Evolutionary conservation across 2,888 invertebrate species (phyloP).

Genomic region (Coenonympha arcania): DNA sequence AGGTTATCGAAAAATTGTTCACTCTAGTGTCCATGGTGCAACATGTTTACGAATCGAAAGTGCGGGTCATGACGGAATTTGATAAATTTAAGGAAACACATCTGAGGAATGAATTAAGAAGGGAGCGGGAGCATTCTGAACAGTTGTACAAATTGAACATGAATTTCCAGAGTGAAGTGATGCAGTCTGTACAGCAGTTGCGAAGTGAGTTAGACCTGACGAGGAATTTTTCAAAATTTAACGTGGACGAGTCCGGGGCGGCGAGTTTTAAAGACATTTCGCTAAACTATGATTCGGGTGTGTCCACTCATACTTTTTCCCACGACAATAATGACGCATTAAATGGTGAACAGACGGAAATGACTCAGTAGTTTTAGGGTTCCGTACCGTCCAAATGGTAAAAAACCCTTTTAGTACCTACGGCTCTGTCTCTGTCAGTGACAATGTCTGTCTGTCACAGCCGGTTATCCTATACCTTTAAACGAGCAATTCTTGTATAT

Average conservation of each 20-base stretch:
- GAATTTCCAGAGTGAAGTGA: slow-evolving; percentile 65
- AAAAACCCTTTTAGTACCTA: neutral
- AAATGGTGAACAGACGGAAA: slow-evolving; percentile 12
- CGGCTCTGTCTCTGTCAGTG: too few relatives aligned
- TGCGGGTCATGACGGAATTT: slow-evolving; percentile 61
- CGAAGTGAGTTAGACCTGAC: slow-evolving; percentile 63
- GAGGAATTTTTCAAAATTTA: slow-evolving; percentile 44
- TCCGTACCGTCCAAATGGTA: neutral
- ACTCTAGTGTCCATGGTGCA: slow-evolving; percentile 65
- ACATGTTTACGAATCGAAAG: slow-evolving; percentile 65
- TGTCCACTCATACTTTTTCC: slow-evolving; percentile 9
- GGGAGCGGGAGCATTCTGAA: slow-evolving; percentile 65
- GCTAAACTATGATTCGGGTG: slow-evolving; percentile 46
- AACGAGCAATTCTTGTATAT: too few relatives aligned
- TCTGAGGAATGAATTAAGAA: slow-evolving; percentile 55
- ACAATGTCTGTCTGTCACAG: too few relatives aligned
- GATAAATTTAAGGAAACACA: slow-evolving; percentile 66
- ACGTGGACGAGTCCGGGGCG: slow-evolving; percentile 37
- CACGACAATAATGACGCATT: slow-evolving; percentile 11
- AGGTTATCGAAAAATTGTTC: slow-evolving; percentile 63
- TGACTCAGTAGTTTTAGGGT: neutral
- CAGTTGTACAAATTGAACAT: slow-evolving; percentile 65
- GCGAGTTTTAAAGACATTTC: slow-evolving; percentile 42
- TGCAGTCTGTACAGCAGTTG: slow-evolving; percentile 60
- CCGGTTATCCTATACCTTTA: too few relatives aligned